Evolutionary conservation across 2,888 invertebrate species (phyloP).

Genomic region (Spodoptera littoralis): DNA sequence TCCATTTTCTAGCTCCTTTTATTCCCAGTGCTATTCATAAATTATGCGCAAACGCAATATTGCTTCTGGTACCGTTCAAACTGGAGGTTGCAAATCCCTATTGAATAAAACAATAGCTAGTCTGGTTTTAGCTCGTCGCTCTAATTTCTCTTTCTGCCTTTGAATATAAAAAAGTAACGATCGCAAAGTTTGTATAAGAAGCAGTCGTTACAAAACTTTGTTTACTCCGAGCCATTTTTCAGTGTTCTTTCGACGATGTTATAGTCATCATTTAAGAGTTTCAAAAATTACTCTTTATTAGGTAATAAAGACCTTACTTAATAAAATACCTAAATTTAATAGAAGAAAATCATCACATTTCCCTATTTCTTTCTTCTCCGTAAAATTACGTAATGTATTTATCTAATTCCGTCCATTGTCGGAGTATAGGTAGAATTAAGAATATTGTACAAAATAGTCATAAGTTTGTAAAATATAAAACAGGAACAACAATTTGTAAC

Average conservation of each 20-base stretch:
- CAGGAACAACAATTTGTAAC: slow-evolving; percentile 53
- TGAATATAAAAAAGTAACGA: slow-evolving; percentile 30
- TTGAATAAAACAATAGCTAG: slow-evolving; percentile 58
- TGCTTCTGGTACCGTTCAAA: slow-evolving; percentile 49
- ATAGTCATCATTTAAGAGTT: neutral
- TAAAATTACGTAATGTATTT: slow-evolving; percentile 1
- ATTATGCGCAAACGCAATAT: slow-evolving; percentile 57
- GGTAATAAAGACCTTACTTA: no score
- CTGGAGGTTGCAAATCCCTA: slow-evolving; percentile 46
- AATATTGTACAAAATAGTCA: slow-evolving; percentile 62
- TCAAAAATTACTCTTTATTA: no score
- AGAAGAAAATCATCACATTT: slow-evolving; percentile 11
- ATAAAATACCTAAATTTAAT: no score
- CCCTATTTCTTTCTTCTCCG: neutral
- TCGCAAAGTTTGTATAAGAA: slow-evolving; percentile 8
- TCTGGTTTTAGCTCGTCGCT: slow-evolving; percentile 52
- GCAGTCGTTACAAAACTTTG: neutral
- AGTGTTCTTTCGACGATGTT: no score
- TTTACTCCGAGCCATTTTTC: neutral
- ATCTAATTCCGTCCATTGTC: slow-evolving; percentile 33
- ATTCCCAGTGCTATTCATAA: slow-evolving; percentile 51
- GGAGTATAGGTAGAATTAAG: slow-evolving; percentile 41
- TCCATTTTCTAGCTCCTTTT: slow-evolving; percentile 45
- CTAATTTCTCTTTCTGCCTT: slow-evolving; percentile 49
- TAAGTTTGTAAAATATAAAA: slow-evolving; percentile 58